phyloP scores from a whole-genome alignment of 2,888 invertebrate genomes.

The Dasypogon diadema region DNA sequence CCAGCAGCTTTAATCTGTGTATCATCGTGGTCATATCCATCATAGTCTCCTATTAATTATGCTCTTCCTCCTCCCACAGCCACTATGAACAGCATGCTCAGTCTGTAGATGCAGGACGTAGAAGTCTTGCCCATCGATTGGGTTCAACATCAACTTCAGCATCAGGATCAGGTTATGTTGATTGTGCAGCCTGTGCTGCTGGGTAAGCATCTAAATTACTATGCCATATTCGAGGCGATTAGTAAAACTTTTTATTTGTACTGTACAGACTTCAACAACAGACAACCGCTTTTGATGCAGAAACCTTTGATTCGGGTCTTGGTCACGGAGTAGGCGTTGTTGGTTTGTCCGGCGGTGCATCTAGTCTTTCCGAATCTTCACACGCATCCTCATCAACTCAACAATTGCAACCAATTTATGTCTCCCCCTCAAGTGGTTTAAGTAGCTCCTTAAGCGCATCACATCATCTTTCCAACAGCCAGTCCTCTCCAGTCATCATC shows the following conservation, averaged over 20 bases:
- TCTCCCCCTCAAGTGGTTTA: slow-evolving; percentile 57
- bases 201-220: slow-evolving; percentile 26
- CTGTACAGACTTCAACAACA: neutral
- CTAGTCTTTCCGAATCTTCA: slow-evolving; percentile 37
- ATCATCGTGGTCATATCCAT: too few relatives aligned
- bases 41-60: neutral
- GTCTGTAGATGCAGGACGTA: slow-evolving; percentile 64
- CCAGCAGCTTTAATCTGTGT: too few relatives aligned
- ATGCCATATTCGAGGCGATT: neutral
- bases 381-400: slow-evolving; percentile 31
- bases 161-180: slow-evolving; percentile 52
- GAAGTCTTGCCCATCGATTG: slow-evolving; percentile 58
- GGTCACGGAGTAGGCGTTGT: slow-evolving; percentile 55
- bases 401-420: slow-evolving; percentile 58
- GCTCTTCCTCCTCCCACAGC: too few relatives aligned
- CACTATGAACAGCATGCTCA: slow-evolving; percentile 64
- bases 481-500: slow-evolving; percentile 57
- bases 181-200: slow-evolving; percentile 46
- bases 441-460: slow-evolving; percentile 57
- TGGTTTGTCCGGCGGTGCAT: slow-evolving; percentile 51
- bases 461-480: slow-evolving; percentile 56
- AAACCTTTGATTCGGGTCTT: slow-evolving; percentile 14
- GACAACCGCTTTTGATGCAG: neutral
- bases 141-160: slow-evolving; percentile 58
- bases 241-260: neutral